Evolutionary conservation across 2,113 vertebrate genomes (phyloP), one percentile per base, ranked within the genome.

Genomic region (Chunga burmeisteri): DNA sequence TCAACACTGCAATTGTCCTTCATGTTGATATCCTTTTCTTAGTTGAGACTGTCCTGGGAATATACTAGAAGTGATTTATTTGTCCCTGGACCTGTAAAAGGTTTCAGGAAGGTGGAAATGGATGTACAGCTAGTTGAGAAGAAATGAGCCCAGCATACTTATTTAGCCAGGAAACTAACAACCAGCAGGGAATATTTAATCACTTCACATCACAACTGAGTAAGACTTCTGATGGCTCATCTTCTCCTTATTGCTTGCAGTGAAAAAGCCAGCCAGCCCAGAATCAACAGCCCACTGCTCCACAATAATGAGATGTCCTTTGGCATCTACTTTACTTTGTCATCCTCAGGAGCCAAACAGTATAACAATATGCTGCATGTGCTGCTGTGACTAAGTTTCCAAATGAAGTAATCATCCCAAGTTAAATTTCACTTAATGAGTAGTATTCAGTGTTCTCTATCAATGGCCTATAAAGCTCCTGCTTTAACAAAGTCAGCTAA

Each of bases 41-140:
- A 98, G 98, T 98, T 98, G 97, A 98, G 86, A 98, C 96, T 99
- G 98, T 97, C 98, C 97, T 97, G 99, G 98, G 99, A 99, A 98
- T 98, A 98, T 96, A 98, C 97, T 98, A 98, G 98, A 98, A 98
- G 98, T 99, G 99, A 99, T 99, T 99, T 99, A 99, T 99, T 99
- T 99, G 98, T 99, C 98, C 98, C 98, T 95, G 98, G 98, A 98
- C 98, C 97, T 97, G 98, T 98, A 98, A 98, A 99, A 99, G 98
- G 98, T 99, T 99, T 98, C 98, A 98, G 98, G 98, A 97, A 98
- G 98, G 98, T 99, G 98, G 99, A 99, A 99, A 99, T 98, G 98
- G 98, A 99, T 99, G 98, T 98, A 97, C 53, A 17, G 96, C 93
- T 97, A 98, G 98, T 97, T 98, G 98, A 98, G 98, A 96, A 98